Percentiles rank a stretch among this genome's conserved stretches.
These are phyloP conservation scores for Apocrypta bakeri DNA, from an alignment of 1,140 invertebrate species.

Conservation along the genomic window DNA sequence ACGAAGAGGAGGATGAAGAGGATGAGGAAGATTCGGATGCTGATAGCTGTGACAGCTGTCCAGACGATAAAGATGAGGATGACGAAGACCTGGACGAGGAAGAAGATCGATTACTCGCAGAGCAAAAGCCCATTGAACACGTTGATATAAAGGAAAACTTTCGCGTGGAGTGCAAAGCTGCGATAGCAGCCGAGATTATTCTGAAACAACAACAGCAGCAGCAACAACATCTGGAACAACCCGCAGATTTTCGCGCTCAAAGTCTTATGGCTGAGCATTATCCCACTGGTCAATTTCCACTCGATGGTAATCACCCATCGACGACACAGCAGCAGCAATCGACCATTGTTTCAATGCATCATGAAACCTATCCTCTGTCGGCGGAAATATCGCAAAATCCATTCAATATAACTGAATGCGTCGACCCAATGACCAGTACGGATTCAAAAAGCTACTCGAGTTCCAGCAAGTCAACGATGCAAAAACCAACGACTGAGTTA, in stretches of 20 bases:
- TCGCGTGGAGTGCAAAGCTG: slow-evolving; percentile 43
- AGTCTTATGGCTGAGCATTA: slow-evolving; percentile 39
- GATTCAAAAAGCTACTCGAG: slow-evolving; percentile 65
- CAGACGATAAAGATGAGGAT: slow-evolving; percentile 41
- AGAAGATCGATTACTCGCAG: slow-evolving; percentile 15
- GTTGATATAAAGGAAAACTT: slow-evolving; percentile 48
- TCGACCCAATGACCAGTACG: slow-evolving; percentile 62
- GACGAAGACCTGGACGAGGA: slow-evolving; percentile 49
- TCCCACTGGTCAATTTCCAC: background rate
- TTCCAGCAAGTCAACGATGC: slow-evolving; percentile 60
- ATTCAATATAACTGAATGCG: slow-evolving; percentile 64
- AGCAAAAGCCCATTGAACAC: slow-evolving; percentile 3
- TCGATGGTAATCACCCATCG: background rate
- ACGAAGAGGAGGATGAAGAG: slow-evolving; percentile 47
- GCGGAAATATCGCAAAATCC: slow-evolving; percentile 60
- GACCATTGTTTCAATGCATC: slow-evolving; percentile 49
- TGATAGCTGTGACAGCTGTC: slow-evolving; percentile 46
- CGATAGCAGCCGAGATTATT: slow-evolving; percentile 9
- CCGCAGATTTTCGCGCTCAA: slow-evolving; percentile 43
- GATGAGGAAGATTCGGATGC: slow-evolving; percentile 55
- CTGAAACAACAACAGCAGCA: slow-evolving; percentile 14
- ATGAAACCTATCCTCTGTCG: slow-evolving; percentile 59
- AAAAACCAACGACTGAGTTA: slow-evolving; percentile 69
- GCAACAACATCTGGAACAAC: slow-evolving; percentile 32
- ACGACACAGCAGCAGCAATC: slow-evolving; percentile 16